Base-by-base conservation (phyloP, 2,113 vertebrate species). In the Thamnophis sirtalis region DNA sequence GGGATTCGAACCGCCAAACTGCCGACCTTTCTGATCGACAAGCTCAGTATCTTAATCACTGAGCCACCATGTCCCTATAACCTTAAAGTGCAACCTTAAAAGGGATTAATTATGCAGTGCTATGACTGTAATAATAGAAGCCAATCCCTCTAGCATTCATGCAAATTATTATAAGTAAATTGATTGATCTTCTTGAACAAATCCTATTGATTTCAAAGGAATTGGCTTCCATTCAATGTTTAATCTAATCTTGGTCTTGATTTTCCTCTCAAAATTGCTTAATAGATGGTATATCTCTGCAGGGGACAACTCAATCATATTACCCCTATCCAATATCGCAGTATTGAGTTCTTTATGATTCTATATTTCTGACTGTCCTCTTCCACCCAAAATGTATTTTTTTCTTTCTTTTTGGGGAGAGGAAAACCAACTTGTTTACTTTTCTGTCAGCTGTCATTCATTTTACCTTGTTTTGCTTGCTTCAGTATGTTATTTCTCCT, bases 391-490 rank as follows among this genome's bases (percentile, higher is more conserved):
- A 96, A 90, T 96, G 95, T 96, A 97, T 96, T 97, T 97, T 96
- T 97, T 95, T 96, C 95, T 93, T 88, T 97, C 94, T 96, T 88
- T 86, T 96, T 96, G 95, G 93, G 93, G 48, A 49, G 33, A 21
- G 96, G 95, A 90, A 96, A 96, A 94, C 94, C 92, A 96, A 92
- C 95, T 94, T 94, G 94, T 96, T 97, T 96, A 95, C 94, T 96
- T 96, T 96, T 96, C 96, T 97, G 96, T 96, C 96, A 95, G 95
- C 96, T 97, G 95, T 97, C 96, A 96, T 97, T 97, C 94, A 94
- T 96, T 97, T 95, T 96, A 96, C 95, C 96, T 97, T 96, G 94
- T 96, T 96, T 96, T 96, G 93, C 96, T 96, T 96, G 95, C 95
- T 97, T 97, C 95, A 95, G 94, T 95, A 95, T 95, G 94, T 95